A percentile compares a stretch with the other conserved stretches of the same genome.
phyloP scores from a whole-genome alignment of 2,888 invertebrate species.

The Drosophila sordidapex region DNA sequence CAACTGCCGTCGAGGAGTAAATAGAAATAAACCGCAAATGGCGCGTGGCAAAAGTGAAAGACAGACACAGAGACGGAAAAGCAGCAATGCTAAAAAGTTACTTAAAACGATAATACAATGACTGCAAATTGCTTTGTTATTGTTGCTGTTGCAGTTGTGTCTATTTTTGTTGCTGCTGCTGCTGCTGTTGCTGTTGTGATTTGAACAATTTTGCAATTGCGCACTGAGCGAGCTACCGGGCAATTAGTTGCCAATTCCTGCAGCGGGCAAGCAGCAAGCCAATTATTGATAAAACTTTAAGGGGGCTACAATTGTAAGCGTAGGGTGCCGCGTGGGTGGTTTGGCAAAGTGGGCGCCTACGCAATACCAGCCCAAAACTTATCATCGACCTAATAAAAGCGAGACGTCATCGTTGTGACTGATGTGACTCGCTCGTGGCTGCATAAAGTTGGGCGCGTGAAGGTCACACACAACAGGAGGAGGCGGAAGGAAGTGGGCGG shows the following conservation, averaged over 20 bases:
- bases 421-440: conserved; percentile 20
- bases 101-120: conserved; percentile 14
- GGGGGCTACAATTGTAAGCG: background rate
- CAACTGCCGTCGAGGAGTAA: conserved; percentile 10
- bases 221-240: conserved; percentile 60
- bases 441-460: conserved; percentile 67
- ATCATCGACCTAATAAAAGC: conserved; percentile 77
- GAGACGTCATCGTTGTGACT: conserved; percentile 55
- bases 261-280: conserved; percentile 37
- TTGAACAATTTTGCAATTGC: conserved; percentile 71
- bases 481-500: conserved; percentile 52
- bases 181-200: conserved; percentile 19
- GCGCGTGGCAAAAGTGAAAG: conserved; percentile 54
- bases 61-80: conserved; percentile 9
- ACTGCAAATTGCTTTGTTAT: conserved; percentile 52
- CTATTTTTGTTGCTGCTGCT: conserved; percentile 12
- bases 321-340: conserved; percentile 11
- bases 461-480: conserved; percentile 46
- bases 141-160: conserved; percentile 26
- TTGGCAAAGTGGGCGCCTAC: conserved; percentile 29
- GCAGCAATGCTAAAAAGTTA: conserved; percentile 14
- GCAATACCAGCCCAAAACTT: conserved; percentile 47
- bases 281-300: conserved; percentile 78
- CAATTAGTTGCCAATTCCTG: conserved; percentile 61
- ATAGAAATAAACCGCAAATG: conserved; percentile 36